These are phyloP conservation scores for Sebastes trivittatus DNA, from an alignment of 2,797 vertebrate species.

Conservation along the genomic window DNA sequence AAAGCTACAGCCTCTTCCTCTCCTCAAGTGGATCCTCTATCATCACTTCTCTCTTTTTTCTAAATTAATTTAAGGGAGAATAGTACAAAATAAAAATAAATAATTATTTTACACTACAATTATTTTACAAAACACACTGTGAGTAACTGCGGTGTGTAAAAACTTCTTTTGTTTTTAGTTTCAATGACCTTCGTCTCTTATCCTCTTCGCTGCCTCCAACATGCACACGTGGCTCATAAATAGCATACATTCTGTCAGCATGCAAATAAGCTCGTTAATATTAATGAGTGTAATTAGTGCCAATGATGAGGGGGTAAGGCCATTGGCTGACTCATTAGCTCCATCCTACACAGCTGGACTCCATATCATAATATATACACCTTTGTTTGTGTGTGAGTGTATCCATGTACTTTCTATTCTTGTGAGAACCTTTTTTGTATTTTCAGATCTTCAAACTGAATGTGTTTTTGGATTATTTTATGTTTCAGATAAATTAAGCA, in stretches of 20 bases:
- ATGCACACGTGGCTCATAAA: constrained; percentile 41
- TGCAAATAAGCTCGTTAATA: constrained; percentile 74
- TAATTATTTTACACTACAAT: background rate
- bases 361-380: constrained; percentile 19
- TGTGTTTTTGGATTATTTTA: background rate
- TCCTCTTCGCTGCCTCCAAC: constrained; percentile 10
- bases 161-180: background rate
- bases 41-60: background rate
- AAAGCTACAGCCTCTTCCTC: background rate
- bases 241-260: constrained; percentile 42
- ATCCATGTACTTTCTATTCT: background rate
- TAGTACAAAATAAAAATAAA: background rate
- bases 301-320: constrained; percentile 62
- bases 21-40: background rate
- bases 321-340: constrained; percentile 41
- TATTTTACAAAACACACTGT: background rate
- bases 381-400: background rate
- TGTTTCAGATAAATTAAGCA: background rate
- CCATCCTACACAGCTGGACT: constrained; percentile 64
- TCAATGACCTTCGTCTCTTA: constrained; percentile 28
- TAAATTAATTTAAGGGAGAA: background rate
- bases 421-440: background rate
- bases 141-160: background rate
- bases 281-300: constrained; percentile 75
- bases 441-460: background rate